phyloP scores from a whole-genome alignment of 2,888 invertebrate species.

The Drosophila limbata region DNA sequence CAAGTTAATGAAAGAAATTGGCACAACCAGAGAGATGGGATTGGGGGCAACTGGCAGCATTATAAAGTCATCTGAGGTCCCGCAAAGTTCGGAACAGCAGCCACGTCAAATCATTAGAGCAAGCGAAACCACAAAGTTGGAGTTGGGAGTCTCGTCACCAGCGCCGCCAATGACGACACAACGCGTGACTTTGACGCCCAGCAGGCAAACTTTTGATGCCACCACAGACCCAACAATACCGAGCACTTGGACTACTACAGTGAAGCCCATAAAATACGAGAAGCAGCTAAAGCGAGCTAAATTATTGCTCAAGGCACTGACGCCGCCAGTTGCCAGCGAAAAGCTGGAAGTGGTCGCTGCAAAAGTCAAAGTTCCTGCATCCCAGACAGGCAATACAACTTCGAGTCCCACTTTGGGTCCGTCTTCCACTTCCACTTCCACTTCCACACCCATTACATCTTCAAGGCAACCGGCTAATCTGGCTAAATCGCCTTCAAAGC shows the following conservation, averaged over 20 bases:
- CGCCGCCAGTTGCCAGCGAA: slow-evolving; percentile 43
- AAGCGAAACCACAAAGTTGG: slow-evolving; percentile 53
- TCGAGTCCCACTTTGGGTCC: background rate
- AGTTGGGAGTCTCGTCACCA: slow-evolving; percentile 10
- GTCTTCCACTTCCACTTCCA: background rate
- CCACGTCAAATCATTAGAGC: slow-evolving; percentile 55
- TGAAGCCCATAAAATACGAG: slow-evolving; percentile 71
- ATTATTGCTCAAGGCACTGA: slow-evolving; percentile 80
- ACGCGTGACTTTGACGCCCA: slow-evolving; percentile 73
- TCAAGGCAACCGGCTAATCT: slow-evolving; percentile 65
- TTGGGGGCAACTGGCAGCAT: slow-evolving; percentile 46
- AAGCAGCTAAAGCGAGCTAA: slow-evolving; percentile 83
- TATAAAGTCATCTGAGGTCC: slow-evolving; percentile 64
- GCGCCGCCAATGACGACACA: slow-evolving; percentile 24
- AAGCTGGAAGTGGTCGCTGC: slow-evolving; percentile 63
- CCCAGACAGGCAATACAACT: slow-evolving; percentile 13
- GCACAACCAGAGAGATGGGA: slow-evolving; percentile 1
- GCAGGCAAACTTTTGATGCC: slow-evolving; percentile 53
- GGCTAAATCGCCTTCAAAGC: slow-evolving; percentile 77
- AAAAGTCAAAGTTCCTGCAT: slow-evolving; percentile 66
- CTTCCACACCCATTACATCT: background rate
- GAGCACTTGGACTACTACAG: slow-evolving; percentile 49
- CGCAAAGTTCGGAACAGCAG: slow-evolving; percentile 45
- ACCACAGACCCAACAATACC: slow-evolving; percentile 29
- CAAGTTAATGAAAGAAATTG: slow-evolving; percentile 70